These are phyloP conservation scores for Chionoecetes opilio DNA, from an alignment of 1,140 invertebrate genomes.

Conservation along the genomic window DNA sequence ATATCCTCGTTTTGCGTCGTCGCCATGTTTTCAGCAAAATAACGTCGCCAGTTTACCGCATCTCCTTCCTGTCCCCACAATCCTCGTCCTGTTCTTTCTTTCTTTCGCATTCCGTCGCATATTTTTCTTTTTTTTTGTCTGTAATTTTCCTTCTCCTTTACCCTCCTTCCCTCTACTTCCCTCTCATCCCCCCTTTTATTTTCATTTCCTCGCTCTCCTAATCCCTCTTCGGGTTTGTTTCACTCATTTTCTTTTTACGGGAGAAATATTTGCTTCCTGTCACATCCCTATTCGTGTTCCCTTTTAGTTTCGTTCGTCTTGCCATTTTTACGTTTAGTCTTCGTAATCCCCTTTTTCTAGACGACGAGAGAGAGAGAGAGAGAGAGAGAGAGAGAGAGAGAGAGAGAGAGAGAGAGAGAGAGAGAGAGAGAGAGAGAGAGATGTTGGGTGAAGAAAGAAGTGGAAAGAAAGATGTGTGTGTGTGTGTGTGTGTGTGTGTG, in stretches of 20 bases:
- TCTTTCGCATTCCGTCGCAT: too few relatives aligned
- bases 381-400: neutral
- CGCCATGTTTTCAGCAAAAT: too few relatives aligned
- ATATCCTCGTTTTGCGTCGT: too few relatives aligned
- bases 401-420: conserved; percentile 8
- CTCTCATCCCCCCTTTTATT: neutral
- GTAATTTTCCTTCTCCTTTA: neutral
- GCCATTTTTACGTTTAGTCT: too few relatives aligned
- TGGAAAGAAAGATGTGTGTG: too few relatives aligned
- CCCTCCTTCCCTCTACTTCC: neutral
- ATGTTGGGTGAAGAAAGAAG: neutral
- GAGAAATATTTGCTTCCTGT: conserved; percentile 16
- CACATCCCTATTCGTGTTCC: neutral
- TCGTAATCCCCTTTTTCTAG: neutral
- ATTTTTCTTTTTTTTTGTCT: neutral
- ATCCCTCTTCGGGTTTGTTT: neutral
- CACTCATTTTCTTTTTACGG: neutral
- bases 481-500: conserved; percentile 19
- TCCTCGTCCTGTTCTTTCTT: too few relatives aligned
- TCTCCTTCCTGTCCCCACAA: too few relatives aligned
- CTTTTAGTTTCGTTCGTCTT: too few relatives aligned
- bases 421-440: conserved; percentile 11
- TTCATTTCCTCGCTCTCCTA: neutral
- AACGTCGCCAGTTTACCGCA: too few relatives aligned
- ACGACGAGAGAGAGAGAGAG: neutral